Evolutionary conservation across 2,113 vertebrate genomes (phyloP).

Genomic region (Gymnobelideus leadbeateri): DNA sequence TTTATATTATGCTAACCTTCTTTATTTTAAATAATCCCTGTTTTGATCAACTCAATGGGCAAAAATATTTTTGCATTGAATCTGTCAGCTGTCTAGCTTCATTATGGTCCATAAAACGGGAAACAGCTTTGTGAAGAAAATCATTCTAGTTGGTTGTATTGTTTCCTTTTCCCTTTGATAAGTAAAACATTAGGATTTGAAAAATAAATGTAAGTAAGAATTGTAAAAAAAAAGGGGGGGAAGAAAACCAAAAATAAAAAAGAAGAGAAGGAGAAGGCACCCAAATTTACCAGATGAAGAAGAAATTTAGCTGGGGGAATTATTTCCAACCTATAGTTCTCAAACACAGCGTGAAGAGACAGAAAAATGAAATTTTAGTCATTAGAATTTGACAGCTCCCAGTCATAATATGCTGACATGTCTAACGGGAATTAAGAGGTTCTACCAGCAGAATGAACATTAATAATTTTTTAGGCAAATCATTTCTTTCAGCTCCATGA

Average conservation of each 20-base stretch:
- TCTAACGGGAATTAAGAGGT: slow-evolving; percentile 83
- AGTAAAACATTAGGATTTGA: slow-evolving; percentile 40
- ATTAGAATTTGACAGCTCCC: slow-evolving; percentile 84
- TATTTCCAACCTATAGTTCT: slow-evolving; percentile 81
- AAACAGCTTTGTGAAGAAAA: slow-evolving; percentile 64
- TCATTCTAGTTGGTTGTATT: background rate
- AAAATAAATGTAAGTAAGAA: slow-evolving; percentile 56
- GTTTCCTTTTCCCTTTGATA: background rate
- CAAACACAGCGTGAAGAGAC: slow-evolving; percentile 81
- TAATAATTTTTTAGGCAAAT: slow-evolving; percentile 82
- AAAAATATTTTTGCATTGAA: slow-evolving; percentile 73
- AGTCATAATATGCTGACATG: slow-evolving; percentile 86
- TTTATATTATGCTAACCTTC: slow-evolving; percentile 45
- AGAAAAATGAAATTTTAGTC: slow-evolving; percentile 84
- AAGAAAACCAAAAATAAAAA: slow-evolving; percentile 23
- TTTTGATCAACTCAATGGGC: slow-evolving; percentile 77
- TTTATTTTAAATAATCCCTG: slow-evolving; percentile 77
- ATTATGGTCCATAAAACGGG: slow-evolving; percentile 72
- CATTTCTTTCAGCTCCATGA: slow-evolving; percentile 78
- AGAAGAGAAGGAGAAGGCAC: slow-evolving; percentile 15
- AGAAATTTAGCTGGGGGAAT: slow-evolving; percentile 75
- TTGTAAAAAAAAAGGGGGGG: slow-evolving; percentile 39
- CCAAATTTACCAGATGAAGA: slow-evolving; percentile 70
- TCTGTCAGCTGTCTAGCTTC: slow-evolving; percentile 70
- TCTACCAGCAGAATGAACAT: slow-evolving; percentile 72